Evolutionary conservation across 2,797 vertebrate genomes (phyloP).

Genomic region (Sebastes aleutianus): DNA sequence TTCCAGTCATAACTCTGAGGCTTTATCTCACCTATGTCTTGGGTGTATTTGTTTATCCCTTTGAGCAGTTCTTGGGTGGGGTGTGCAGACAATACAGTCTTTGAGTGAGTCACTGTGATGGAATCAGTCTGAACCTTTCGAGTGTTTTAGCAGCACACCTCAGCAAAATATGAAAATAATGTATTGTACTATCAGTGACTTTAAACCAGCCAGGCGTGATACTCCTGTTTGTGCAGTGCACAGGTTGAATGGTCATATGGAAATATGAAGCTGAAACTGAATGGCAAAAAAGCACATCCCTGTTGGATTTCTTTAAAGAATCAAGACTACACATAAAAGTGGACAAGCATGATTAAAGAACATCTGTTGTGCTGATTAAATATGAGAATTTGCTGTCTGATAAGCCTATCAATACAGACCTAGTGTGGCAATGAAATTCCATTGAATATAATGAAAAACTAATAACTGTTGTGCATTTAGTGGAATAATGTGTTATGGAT

Average conservation of each 20-base stretch:
- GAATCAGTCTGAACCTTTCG: constrained; percentile 3
- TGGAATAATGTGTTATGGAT: not conserved
- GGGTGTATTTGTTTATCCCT: not conserved
- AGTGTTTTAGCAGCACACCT: constrained; percentile 20
- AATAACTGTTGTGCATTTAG: not conserved
- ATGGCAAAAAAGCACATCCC: not conserved
- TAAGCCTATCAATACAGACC: not conserved
- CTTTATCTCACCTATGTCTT: not conserved
- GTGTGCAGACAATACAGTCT: constrained; percentile 32
- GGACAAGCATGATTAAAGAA: not conserved
- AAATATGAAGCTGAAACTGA: not conserved
- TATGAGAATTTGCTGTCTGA: not conserved
- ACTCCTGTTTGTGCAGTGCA: constrained; percentile 2
- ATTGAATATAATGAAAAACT: not conserved
- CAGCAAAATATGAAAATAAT: constrained; percentile 8
- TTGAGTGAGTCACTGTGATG: constrained; percentile 41
- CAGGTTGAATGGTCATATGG: not conserved
- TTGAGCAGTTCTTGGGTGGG: constrained; percentile 33
- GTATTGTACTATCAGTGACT: not conserved
- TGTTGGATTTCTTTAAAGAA: not conserved
- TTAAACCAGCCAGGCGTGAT: constrained; percentile 5
- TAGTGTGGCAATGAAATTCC: not conserved
- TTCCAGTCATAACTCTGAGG: not conserved
- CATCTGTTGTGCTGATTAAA: not conserved
- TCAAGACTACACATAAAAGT: not conserved